Conservation (phyloP, 2,797 vertebrate genomes). For the Sternotherus odoratus region DNA sequence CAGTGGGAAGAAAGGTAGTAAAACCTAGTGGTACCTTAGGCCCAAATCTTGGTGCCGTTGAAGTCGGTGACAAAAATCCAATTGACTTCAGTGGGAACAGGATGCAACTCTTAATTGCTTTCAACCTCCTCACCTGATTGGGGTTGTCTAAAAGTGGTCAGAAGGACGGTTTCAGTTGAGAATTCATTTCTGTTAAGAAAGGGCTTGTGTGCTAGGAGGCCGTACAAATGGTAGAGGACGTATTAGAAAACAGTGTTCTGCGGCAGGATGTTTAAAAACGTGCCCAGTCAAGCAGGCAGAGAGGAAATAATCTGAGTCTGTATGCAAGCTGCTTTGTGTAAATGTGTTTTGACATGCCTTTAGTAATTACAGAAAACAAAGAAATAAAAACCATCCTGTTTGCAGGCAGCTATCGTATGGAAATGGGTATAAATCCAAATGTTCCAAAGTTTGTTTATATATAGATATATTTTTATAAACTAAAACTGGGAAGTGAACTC, state of each 20-base stretch:
- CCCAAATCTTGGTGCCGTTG: neutral
- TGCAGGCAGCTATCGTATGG: neutral
- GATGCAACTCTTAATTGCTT: neutral
- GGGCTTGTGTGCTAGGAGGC: neutral
- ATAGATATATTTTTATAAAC: neutral
- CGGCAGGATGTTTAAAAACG: neutral
- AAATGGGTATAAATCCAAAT: neutral
- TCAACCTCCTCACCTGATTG: neutral
- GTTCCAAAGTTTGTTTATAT: neutral
- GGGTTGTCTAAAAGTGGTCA: neutral
- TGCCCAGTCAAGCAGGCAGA: neutral
- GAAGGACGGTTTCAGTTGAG: neutral
- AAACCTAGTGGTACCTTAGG: neutral
- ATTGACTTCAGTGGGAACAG: neutral
- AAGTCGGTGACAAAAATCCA: neutral
- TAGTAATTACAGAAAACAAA: neutral
- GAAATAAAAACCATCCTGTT: neutral
- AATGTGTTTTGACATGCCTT: neutral
- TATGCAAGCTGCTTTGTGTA: neutral
- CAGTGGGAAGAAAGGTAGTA: neutral
- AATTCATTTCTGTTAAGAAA: neutral
- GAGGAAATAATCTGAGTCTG: neutral
- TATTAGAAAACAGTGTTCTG: neutral
- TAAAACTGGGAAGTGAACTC: fast-evolving
- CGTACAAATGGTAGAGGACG: neutral